Base-by-base conservation (phyloP, 2,888 invertebrate species). In the Harpalus rubripes region DNA sequence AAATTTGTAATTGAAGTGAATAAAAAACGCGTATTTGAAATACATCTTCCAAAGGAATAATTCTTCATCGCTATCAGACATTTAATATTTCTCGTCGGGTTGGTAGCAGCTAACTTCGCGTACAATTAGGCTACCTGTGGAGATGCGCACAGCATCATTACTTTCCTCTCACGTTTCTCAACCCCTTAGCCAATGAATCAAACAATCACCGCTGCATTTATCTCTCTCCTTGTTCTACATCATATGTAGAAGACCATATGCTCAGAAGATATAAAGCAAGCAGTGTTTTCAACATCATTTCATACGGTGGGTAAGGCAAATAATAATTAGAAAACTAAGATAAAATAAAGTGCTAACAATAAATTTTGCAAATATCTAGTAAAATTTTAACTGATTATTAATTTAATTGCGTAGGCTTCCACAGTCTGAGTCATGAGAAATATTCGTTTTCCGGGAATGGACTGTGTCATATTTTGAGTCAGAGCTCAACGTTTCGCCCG, bases 91-190 rank as follows among this genome's bases (percentile, higher is more conserved):
- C 44, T 44, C 8, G 7, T 44, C 22, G 22, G 44, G 44, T 44
- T 61, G 41, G 68, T 72, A 72, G 68, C 68, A 7, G 68, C 26
- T 32, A n/a, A 72, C 39, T 32, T 72, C 41, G 26, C 41, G 39
- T 72, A 72, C 68, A 72, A 72, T 72, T 72, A 72, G 68, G 68
- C 68, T 72, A 72, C 68, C 68, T 72, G 68, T 72, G 39, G 68
- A 72, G 68, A 72, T 39, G 68, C 68, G 41, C 41, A 72, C 68
- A 39, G 68, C 39, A 72, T 72, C 68, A 72, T 72, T 72, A 72
- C 68, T 32, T 16, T n/a, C 68, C 68, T 16, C 26, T n/a, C 1
- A 72, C 68, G 32, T 15, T 41, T n/a, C 65, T n/a, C 7, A 12
- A 61, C 10, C 68, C 41, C 68, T 15, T 41, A 1, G 15, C 32